Percentiles rank a stretch among this genome's conserved stretches.
Conservation (phyloP, 2,113 vertebrate species). For the Gallinago paraguaiae region DNA sequence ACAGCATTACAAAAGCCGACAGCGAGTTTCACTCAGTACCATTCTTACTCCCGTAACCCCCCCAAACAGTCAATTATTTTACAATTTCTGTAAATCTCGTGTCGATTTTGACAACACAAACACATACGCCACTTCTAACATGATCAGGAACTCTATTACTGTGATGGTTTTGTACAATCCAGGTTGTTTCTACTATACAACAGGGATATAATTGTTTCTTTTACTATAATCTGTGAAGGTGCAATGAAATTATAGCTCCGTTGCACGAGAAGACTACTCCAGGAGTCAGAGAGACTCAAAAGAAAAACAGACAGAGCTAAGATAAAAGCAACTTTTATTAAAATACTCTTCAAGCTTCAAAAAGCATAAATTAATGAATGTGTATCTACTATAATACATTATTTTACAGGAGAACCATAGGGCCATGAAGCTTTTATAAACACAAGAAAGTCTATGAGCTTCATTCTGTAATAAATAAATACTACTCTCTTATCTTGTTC, state of each 20-base stretch:
- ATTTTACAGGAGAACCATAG: conserved; percentile 76
- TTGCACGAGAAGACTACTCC: neutral
- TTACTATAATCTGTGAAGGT: neutral
- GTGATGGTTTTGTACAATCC: neutral
- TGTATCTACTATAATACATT: conserved; percentile 79
- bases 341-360: conserved; percentile 75
- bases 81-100: rapidly evolving
- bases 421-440: conserved; percentile 56
- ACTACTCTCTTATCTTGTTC: neutral
- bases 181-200: neutral
- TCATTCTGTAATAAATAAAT: conserved; percentile 67
- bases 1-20: rapidly evolving
- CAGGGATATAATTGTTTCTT: neutral
- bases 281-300: conserved; percentile 21
- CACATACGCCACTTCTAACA: neutral
- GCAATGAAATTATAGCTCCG: neutral
- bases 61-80: neutral
- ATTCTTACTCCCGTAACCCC: neutral
- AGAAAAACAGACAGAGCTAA: conserved; percentile 71
- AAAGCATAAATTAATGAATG: conserved; percentile 72
- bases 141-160: neutral
- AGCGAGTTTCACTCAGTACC: rapidly evolving
- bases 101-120: neutral
- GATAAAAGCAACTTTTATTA: conserved; percentile 81
- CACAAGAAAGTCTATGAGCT: conserved; percentile 33